Evolutionary conservation across 2,888 invertebrate genomes (phyloP).

Genomic region (Agriopis marginaria): DNA sequence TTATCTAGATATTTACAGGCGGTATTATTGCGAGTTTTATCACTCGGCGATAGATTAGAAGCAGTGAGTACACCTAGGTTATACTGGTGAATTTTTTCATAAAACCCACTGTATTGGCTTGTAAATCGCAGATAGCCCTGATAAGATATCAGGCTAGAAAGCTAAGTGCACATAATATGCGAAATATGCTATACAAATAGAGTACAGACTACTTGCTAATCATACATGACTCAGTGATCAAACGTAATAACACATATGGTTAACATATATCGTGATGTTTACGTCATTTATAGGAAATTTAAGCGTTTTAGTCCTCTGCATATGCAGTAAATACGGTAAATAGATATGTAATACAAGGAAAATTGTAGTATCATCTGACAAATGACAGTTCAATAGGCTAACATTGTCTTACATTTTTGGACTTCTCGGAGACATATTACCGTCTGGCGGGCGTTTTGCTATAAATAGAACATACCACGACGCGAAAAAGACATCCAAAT

Average conservation of each 20-base stretch:
- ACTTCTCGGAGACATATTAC: slow-evolving; percentile 70
- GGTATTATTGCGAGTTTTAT: slow-evolving; percentile 11
- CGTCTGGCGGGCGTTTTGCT: slow-evolving; percentile 77
- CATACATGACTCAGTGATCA: slow-evolving; percentile 52
- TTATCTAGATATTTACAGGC: slow-evolving; percentile 17
- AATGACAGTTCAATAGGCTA: slow-evolving; percentile 50
- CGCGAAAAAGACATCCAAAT: slow-evolving; percentile 81
- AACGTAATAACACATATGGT: slow-evolving; percentile 48
- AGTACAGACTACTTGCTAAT: slow-evolving; percentile 46
- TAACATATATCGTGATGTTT: slow-evolving; percentile 49
- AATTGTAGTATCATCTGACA: slow-evolving; percentile 49
- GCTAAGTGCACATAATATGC: slow-evolving; percentile 44
- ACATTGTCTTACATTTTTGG: slow-evolving; percentile 64
- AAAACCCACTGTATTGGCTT: slow-evolving; percentile 47
- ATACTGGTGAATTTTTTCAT: slow-evolving; percentile 42
- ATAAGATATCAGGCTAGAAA: slow-evolving; percentile 59
- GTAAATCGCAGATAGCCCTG: slow-evolving; percentile 47
- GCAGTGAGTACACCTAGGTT: slow-evolving; percentile 48
- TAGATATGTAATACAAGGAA: slow-evolving; percentile 47
- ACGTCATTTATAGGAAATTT: slow-evolving; percentile 53
- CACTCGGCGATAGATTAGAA: slow-evolving; percentile 45
- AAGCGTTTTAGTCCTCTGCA: slow-evolving; percentile 28
- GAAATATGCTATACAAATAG: slow-evolving; percentile 40
- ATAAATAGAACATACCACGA: slow-evolving; percentile 84
- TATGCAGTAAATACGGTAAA: slow-evolving; percentile 43